Evolutionary conservation across 2,888 invertebrate genomes (phyloP).

Genomic region (Drosophila melanocephala): DNA sequence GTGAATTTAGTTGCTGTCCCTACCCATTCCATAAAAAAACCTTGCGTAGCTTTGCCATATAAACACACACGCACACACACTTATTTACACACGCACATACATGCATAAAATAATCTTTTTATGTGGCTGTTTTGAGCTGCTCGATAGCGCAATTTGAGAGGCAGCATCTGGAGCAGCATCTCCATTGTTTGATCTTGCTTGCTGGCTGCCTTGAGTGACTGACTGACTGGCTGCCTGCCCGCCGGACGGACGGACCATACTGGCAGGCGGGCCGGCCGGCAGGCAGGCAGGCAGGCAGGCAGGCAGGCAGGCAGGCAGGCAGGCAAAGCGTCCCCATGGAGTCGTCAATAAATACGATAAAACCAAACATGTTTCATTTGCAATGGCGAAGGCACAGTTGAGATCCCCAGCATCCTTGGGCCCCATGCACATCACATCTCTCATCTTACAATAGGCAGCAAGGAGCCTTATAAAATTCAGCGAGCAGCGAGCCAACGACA

Average conservation of each 20-base stretch:
- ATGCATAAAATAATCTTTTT: constrained; percentile 76
- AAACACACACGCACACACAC: constrained; percentile 22
- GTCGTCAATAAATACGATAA: constrained; percentile 82
- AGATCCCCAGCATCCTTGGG: constrained; percentile 15
- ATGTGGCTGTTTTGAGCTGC: constrained; percentile 77
- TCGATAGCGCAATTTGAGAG: constrained; percentile 69
- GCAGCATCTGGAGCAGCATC: constrained; percentile 42
- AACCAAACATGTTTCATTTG: constrained; percentile 81
- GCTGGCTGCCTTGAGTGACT: constrained; percentile 27
- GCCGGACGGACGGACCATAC: constrained; percentile 15
- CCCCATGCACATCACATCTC: constrained; percentile 42
- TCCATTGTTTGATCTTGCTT: constrained; percentile 70
- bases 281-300: neutral
- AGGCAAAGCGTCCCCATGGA: constrained; percentile 75
- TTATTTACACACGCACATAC: constrained; percentile 37
- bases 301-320: constrained; percentile 16
- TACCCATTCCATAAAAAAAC: neutral
- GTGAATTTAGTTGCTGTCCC: constrained; percentile 66
- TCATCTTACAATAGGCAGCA: constrained; percentile 45
- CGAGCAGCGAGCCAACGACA: constrained; percentile 42
- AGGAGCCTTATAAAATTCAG: constrained; percentile 54
- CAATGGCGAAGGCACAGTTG: constrained; percentile 36
- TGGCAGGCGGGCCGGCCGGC: constrained; percentile 1
- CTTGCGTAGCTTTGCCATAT: constrained; percentile 33
- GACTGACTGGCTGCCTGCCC: constrained; percentile 5